Base-by-base conservation (phyloP, 1,140 invertebrate species). In the Drosophila tani region DNA sequence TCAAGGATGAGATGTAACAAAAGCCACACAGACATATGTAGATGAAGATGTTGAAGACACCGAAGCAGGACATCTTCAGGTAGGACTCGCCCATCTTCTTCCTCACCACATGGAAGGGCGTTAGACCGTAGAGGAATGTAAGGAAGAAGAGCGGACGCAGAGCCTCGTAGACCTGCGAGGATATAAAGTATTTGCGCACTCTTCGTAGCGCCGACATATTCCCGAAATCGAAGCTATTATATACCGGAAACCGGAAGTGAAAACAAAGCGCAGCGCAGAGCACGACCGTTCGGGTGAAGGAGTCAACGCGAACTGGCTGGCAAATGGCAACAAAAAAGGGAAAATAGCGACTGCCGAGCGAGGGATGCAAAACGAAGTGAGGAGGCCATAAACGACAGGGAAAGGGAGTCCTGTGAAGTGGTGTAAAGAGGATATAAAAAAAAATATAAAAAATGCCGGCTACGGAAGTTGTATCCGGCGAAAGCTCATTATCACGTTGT, bases 151-250 rank as follows among this genome's bases (percentile, higher is more conserved):
- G 41, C 0, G 91, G 85, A 58, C 90, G 82, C 53, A 92, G 74
- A 38, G 91, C 81, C 60, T 92, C 85, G 50, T 91, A 91, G 49
- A 87, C 91, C 60, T 87, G 83, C 49, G 90, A 70, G 9, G 91
- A 90, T 65, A 90, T 90, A 38, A 90, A 90, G 59, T 90, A 90
- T 68, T 85, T 90, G 43, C 85, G 85, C 43, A 90, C 85, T 11
- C 85, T 75, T 57, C 75, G 79, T 32, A 90, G 35, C 24, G 85
- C 65, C 19, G 75, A 82, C 49, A 82, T 90, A 66, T 47, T 80
- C 43, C 19, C 38, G 29, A 32, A 29, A 19, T 60, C 50, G 63
- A 50, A 35, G 1, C 56, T 8, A 38, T 46, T 8, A 38, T 46
- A 21, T 19, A 63, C 24, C 53, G 46, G 38, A 68, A 53, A 21